These are phyloP conservation scores for Pyrocephalus nanus DNA, from an alignment of 2,797 vertebrate species.

Conservation along the genomic window DNA sequence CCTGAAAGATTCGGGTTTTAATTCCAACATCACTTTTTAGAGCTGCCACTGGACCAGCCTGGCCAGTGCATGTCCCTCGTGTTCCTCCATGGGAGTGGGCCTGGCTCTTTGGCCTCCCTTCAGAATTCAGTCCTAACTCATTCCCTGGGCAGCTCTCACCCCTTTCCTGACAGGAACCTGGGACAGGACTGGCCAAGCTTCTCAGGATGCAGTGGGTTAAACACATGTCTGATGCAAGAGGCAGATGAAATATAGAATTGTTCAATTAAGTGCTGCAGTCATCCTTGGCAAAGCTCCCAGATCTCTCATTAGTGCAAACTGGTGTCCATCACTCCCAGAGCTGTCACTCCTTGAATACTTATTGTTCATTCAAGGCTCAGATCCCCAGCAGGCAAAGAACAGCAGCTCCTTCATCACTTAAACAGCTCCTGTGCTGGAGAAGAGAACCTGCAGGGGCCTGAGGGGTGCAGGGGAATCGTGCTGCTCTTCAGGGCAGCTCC, in stretches of 20 bases:
- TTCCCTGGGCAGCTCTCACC: not conserved
- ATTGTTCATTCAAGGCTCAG: conserved; percentile 26
- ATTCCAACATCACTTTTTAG: not conserved
- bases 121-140: not conserved
- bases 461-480: not conserved
- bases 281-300: conserved; percentile 41
- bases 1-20: not conserved
- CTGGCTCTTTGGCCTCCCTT: not conserved
- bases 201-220: not conserved
- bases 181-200: not conserved
- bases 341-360: not conserved
- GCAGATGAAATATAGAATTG: conserved; percentile 22
- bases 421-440: not conserved
- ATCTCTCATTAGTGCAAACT: conserved; percentile 25
- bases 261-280: conserved; percentile 26
- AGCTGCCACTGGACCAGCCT: not conserved
- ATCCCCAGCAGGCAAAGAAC: not conserved
- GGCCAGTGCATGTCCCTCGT: not conserved
- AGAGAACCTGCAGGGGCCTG: not conserved
- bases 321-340: conserved; percentile 20
- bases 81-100: not conserved
- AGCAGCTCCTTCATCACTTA: not conserved
- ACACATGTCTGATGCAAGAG: not conserved
- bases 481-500: not conserved
- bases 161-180: not conserved